Conservation (phyloP, 2,113 vertebrate genomes). For the Siniperca chuatsi region DNA sequence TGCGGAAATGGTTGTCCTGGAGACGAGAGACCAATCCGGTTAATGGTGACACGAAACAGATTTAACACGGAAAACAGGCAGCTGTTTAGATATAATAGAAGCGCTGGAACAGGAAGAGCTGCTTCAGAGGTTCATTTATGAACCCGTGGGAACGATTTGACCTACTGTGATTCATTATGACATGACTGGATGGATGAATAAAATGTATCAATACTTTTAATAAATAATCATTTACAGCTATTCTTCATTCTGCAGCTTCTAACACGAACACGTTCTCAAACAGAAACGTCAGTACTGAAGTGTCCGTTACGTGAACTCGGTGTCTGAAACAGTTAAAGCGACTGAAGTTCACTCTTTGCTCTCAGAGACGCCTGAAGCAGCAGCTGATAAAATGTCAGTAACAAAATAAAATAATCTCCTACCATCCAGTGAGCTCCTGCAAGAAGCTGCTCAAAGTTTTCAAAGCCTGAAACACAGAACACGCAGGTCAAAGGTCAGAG, state of each 20-base stretch:
- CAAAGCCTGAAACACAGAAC: constrained; percentile 78
- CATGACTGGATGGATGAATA: too few relatives aligned
- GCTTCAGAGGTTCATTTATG: too few relatives aligned
- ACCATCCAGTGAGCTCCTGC: constrained; percentile 98
- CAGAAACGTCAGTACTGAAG: not conserved
- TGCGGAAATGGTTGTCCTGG: constrained; percentile 93
- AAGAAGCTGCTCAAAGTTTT: constrained; percentile 93
- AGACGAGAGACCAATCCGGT: not conserved
- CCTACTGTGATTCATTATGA: too few relatives aligned
- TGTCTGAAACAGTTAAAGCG: not conserved
- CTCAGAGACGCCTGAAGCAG: not conserved
- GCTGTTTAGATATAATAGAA: too few relatives aligned
- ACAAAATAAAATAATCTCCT: constrained; percentile 52
- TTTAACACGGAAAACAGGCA: too few relatives aligned
- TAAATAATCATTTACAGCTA: too few relatives aligned
- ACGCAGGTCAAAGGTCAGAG: not conserved
- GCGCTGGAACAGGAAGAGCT: too few relatives aligned
- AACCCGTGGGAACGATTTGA: too few relatives aligned
- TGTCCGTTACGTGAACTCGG: not conserved
- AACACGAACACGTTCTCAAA: not conserved
- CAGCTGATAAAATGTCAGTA: not conserved
- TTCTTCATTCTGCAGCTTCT: too few relatives aligned
- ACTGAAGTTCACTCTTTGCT: not conserved
- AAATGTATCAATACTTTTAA: too few relatives aligned
- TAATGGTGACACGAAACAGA: too few relatives aligned